Base-by-base conservation (phyloP, 2,113 vertebrate species). In the Parus major region DNA sequence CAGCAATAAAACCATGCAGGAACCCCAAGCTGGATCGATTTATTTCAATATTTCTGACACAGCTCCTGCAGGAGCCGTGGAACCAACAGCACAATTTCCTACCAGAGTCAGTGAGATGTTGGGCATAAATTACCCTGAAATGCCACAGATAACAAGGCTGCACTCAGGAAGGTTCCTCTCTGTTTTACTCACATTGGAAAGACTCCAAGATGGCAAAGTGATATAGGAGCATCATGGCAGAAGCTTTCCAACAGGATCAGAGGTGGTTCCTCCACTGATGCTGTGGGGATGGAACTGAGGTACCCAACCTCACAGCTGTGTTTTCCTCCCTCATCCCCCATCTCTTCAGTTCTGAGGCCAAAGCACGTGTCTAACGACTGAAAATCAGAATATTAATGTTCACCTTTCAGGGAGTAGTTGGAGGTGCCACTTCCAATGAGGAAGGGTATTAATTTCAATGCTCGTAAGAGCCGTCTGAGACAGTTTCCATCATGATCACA, bases 81-180 rank as follows among this genome's bases (percentile, higher is more conserved):
- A 71, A 83, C 90, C 33, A 41, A 60, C 70, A 50, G 46, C 4
- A 70, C 55, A 24, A 86, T 94, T 96, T 87, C 90, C 93, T 21
- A 80, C 33, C 3, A 24, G 41, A 87, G 79, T 86, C 29, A 7
- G 79, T 0, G 18, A 75, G 93, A 86, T 24, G 14, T 13, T 4
- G 12, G 89, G 63, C 46, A 90, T 97, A 93, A 97, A 97, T 97
- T 93, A 95, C 7, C 2, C 86, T 88, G 86, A 96, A 97, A 95
- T 95, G 96, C 95, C 97, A 95, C 41, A 83, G 91, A 79, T 95
- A 96, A 96, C 47, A 78, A 97, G 86, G 65, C 79, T 56, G 73
- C 82, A 12, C 79, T 81, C 16, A 6, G 8, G 12, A 75, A 59
- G 92, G 88, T 89, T 93, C 71, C 57, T 95, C 65, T 96, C 52